Evolutionary conservation across 35 echinoderm and acorn worm genomes (phyloP), one percentile per base, ranked within the genome.

Genomic region (Eucidaris tribuloides): DNA sequence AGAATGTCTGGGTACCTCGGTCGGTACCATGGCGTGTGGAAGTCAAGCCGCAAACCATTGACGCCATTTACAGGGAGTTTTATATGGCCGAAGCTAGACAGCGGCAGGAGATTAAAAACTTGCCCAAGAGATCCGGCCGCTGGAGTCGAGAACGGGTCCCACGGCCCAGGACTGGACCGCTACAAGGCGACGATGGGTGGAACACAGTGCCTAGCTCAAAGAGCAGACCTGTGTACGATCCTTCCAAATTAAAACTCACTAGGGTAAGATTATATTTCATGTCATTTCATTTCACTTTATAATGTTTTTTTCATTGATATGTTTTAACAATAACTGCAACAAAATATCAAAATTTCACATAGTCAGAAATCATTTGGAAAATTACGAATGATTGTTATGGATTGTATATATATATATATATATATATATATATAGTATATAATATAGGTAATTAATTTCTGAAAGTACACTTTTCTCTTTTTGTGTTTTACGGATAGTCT

Each of bases 1-100:
- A 97, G 85, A 79, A 48, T 27, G 86, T 90, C 42, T 93, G 95
- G 95, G 57, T 93, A 33, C 95, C n/a, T n/a, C n/a, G n/a, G n/a
- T n/a, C n/a, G n/a, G n/a, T n/a, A n/a, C n/a, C 95, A 28, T 50
- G 95, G 45, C 48, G 95, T 38, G 80, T 86, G 45, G 83, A 93
- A 37, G 65, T 41, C 23, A 90, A 87, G 38, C 90, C 95, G 22
- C 84, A 87, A 15, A 98, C 91, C 45, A 93, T 98, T 22, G 90
- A 93, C 34, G 90, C 89, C 58, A 86, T 98, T 55, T 84, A 87
- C 33, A 31, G 81, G 54, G 90, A 92, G 62, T 79, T 50, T 32
- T 55, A 87, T 9, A 62, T 58, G 27, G 79, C 76, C 19, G 83
- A 87, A 56, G 58, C 65, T 17, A 78, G n/a, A n/a, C n/a, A n/a